Evolutionary conservation across 2,797 vertebrate species (phyloP), one percentile per base, ranked within the genome.

Genomic region (Calcarius lapponicus): DNA sequence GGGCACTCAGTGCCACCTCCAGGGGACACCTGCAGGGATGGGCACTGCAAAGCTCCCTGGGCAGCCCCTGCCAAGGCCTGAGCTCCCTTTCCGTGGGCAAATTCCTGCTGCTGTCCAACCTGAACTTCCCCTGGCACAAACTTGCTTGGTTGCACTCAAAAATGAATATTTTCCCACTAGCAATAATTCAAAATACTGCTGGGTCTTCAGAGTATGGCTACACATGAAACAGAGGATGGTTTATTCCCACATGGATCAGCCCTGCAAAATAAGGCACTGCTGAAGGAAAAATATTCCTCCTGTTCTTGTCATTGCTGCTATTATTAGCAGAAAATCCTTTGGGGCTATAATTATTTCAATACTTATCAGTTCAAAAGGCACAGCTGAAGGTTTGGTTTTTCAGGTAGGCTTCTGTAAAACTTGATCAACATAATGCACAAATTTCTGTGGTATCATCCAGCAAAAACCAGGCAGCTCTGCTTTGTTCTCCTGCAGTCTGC

Each of bases 381-480:
- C 26, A 69, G 62, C 6, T 50, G 36, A 93, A 80, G 26, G 26
- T 25, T 57, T 92, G 38, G 29, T 56, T 72, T 29, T 80, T 72
- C 62, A 88, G 43, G 60, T 48, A 73, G 56, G 36, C 69, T 94
- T 94, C 87, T 92, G 51, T 85, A 90, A 92, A 96, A 83, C 62
- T 95, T 86, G 47, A 47, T 60, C 84, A 83, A 88, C 71, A 22
- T 24, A 88, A 62, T 36, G 53, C 50, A 94, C 86, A 74, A 20
- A 90, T 81, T 90, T 88, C 22, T 62, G 43, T 50, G 58, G 67
- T 65, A 56, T 74, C 86, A 78, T 80, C 51, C 43, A 71, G 53
- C 38, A 91, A 76, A 86, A 90, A 3, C 7, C 7, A 84, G 64
- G 61, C 40, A 78, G 62, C 40, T 73, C 36, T 47, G 47, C 24